Evolutionary conservation across 2,888 invertebrate species (phyloP), one percentile per base, ranked within the genome.

Genomic region (Dermolepida albohirtum): DNA sequence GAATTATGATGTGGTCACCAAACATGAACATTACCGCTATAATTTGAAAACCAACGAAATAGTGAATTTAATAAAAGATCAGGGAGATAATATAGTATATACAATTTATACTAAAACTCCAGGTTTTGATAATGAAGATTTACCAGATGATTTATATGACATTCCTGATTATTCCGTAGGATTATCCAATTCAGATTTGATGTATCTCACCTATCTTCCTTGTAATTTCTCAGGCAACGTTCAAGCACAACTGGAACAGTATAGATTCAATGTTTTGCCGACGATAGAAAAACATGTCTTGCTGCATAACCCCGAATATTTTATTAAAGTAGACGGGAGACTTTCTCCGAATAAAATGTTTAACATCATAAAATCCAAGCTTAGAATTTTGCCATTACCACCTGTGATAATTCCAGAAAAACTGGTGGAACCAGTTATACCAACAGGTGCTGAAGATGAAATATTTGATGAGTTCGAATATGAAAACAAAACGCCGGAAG

Each of bases 311-410:
- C 86, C 88, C 0, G 85, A 87, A 73, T 80, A 82, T 75, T 82
- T 88, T 44, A 82, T 90, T 29, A 87, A 86, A 80, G 76, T 90
- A 51, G 89, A 90, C 78, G 89, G 87, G 1, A 82, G 89, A 39
- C 80, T 82, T 41, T 78, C 85, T 22, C 72, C 81, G 14, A 77
- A 81, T 50, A 80, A 85, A 73, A 86, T 88, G 85, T 83, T 89
- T 74, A 75, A 86, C 71, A 80, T 85, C 39, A 71, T 89, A 47
- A 80, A 81, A 71, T 80, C 85, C 71, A 84, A 82, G 72, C 77
- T 89, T 22, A 74, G 78, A 62, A 75, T 78, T 16, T 73, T 84
- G 39, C 82, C 83, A 2, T 50, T 83, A 11, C 81, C 80, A 27
- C 76, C 73, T 64, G 81, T 80, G 0, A 65, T 84, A 12, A 57